Base-by-base conservation (phyloP, 2,113 vertebrate species). In the Lophochroa leadbeateri region DNA sequence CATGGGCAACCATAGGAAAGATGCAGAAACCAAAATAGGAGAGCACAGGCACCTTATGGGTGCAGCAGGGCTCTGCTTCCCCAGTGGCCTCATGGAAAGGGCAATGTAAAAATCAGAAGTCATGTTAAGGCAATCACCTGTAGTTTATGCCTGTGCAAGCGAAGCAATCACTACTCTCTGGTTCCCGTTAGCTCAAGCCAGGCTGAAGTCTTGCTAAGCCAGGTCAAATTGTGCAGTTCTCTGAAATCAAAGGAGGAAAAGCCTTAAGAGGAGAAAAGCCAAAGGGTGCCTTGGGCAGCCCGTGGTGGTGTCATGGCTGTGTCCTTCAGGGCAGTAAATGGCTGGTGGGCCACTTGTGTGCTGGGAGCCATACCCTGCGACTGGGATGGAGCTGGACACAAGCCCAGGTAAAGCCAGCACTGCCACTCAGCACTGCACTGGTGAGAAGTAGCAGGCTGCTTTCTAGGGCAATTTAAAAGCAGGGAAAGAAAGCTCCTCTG, bases 121-220 rank as follows among this genome's bases (percentile, higher is more conserved):
- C 16, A 7, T 68, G 17, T 53, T 21, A 4, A 24, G 28, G 11
- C 0, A 1, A 10, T 49, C 53, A 17, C 80, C 28, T 2, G 6
- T 13, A 6, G n/a, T 53, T 84, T 8, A 14, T 1, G 14, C 29
- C 71, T 15, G 50, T 8, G 33, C 19, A 12, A 46, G 57, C 0
- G 2, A 29, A 37, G 53, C 2, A 0, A 10, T 24, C 1, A 1
- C 14, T 0, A 0, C n/a, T 6, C 67, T n/a, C 37, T 3, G 4
- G 19, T 12, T 57, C 11, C 39, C 1, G 1, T 13, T 24, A 39
- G 49, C 86, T 39, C 43, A 9, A 25, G 31, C 57, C 6, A 7
- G 18, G 31, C 33, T 43, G 27, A 35, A 35, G 18, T 7, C 21
- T 11, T 7, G 29, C 50, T 28, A 9, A 29, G 24, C 11, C 28